Conservation (phyloP, 2,113 vertebrate genomes). For the Upupa epops region DNA sequence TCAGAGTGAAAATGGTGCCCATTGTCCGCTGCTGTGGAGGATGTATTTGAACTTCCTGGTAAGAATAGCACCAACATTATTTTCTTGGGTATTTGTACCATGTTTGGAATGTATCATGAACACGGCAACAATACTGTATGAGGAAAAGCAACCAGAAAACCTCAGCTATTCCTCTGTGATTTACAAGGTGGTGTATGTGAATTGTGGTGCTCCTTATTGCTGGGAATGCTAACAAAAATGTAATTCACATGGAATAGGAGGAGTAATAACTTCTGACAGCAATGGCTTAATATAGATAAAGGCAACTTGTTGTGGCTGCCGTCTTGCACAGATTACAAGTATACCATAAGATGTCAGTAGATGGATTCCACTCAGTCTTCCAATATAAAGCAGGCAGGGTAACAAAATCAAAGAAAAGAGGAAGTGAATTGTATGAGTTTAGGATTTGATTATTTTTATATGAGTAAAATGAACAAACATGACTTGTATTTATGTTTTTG, state of each 20-base stretch:
- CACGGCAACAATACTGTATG: background rate
- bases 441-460: background rate
- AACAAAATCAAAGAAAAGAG: background rate
- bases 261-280: background rate
- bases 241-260: background rate
- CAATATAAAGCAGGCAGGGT: background rate
- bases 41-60: slow-evolving; percentile 93
- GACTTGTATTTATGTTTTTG: background rate
- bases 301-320: background rate
- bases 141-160: background rate
- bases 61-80: slow-evolving; percentile 22
- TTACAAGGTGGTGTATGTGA: background rate
- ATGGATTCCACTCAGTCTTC: background rate
- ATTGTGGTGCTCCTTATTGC: background rate
- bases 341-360: background rate
- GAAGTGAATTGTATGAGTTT: background rate
- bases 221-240: background rate
- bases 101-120: background rate
- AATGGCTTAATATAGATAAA: background rate
- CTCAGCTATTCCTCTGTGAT: background rate
- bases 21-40: slow-evolving; percentile 92
- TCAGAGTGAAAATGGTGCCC: slow-evolving; percentile 78
- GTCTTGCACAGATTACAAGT: background rate
- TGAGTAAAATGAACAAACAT: background rate
- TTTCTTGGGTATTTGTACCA: background rate